phyloP scores from a whole-genome alignment of 2,797 vertebrate species.

The Muscicapa comitata region DNA sequence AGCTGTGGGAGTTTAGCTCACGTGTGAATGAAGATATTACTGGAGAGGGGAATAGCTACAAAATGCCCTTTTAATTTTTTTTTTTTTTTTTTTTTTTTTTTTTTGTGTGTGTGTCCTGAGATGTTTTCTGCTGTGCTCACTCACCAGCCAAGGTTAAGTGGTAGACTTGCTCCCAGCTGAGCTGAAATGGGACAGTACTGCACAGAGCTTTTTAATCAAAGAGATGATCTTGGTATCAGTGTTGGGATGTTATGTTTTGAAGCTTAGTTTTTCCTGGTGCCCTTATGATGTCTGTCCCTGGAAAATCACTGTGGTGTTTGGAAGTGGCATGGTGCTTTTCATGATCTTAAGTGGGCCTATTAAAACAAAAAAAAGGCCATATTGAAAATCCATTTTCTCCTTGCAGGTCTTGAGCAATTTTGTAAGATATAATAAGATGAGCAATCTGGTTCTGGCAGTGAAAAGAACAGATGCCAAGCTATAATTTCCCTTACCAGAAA shows the following conservation, averaged over 20 bases:
- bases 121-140: neutral
- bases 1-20: neutral
- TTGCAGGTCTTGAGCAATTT: constrained; percentile 60
- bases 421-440: constrained; percentile 68
- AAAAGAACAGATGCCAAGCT: constrained; percentile 66
- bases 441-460: constrained; percentile 68
- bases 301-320: neutral
- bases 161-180: neutral
- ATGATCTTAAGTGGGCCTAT: constrained; percentile 23
- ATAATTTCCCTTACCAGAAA: constrained; percentile 62
- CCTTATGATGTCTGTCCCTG: neutral
- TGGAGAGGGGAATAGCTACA: neutral
- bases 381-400: constrained; percentile 68
- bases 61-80: neutral
- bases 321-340: neutral
- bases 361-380: constrained; percentile 36
- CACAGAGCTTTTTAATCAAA: neutral
- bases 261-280: neutral
- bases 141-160: neutral
- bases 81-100: neutral
- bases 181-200: neutral
- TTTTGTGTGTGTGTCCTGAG: neutral
- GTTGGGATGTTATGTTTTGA: neutral
- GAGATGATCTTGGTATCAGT: neutral
- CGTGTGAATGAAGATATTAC: neutral